Percentiles rank a stretch among this genome's conserved stretches.
Conservation (phyloP, 1,140 invertebrate genomes). For the Dreissena rostriformis region DNA sequence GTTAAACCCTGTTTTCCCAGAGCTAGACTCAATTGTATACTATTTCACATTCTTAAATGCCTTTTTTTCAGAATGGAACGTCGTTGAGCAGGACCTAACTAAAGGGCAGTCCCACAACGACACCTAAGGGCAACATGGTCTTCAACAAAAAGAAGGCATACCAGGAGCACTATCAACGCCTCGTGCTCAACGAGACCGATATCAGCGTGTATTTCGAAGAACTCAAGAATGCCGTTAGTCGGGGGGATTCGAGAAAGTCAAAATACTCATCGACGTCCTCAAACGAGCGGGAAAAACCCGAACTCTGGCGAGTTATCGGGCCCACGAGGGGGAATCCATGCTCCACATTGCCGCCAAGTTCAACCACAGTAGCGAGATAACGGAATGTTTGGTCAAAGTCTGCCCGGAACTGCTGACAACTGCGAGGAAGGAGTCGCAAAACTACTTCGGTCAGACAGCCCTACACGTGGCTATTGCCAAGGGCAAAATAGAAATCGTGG, state of each 20-base stretch:
- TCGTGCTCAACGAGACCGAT: slow-evolving; percentile 25
- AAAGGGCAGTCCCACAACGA: no score
- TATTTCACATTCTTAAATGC: no score
- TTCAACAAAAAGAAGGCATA: slow-evolving; percentile 26
- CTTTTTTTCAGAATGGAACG: no score
- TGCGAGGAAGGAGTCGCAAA: slow-evolving; percentile 36
- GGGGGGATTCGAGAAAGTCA: slow-evolving; percentile 27
- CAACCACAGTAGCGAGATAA: slow-evolving; percentile 48
- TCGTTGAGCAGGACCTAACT: no score
- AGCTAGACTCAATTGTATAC: no score
- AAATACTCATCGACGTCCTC: slow-evolving; percentile 30
- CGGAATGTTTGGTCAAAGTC: slow-evolving; percentile 37
- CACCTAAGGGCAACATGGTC: slow-evolving; percentile 9
- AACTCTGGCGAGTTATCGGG: slow-evolving; percentile 23
- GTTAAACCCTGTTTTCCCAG: no score
- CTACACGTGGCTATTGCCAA: slow-evolving; percentile 64
- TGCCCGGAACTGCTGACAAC: slow-evolving; percentile 46
- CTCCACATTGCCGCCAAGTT: slow-evolving; percentile 57
- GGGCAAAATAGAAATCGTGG: slow-evolving; percentile 54
- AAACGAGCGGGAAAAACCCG: slow-evolving; percentile 24
- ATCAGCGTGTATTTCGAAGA: slow-evolving; percentile 34
- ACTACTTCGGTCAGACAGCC: slow-evolving; percentile 64
- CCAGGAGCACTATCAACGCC: slow-evolving; percentile 36
- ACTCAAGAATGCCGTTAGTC: slow-evolving; percentile 18
- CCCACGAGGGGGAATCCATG: slow-evolving; percentile 40